Conservation (phyloP, 2,888 invertebrate species). For the Pristionchus mayeri region DNA sequence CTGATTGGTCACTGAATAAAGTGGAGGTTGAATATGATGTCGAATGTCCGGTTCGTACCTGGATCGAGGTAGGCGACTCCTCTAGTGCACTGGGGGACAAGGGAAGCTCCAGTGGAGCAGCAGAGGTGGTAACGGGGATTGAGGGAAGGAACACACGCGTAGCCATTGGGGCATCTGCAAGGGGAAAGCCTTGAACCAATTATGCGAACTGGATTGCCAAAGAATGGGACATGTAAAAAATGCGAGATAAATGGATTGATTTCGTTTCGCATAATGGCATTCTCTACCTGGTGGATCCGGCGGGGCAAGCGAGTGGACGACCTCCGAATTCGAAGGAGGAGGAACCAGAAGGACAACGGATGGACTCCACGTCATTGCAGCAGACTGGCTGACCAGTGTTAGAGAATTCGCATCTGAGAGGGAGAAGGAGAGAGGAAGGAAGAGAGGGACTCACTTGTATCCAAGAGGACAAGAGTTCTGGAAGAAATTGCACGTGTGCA, state of each 20-base stretch:
- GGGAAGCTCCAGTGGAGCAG: conserved; percentile 63
- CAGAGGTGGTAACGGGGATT: conserved; percentile 72
- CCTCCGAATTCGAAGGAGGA: conserved; percentile 72
- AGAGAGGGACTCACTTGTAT: conserved; percentile 61
- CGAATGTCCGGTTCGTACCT: conserved; percentile 48
- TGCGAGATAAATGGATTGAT: too few relatives aligned
- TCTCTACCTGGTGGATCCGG: conserved; percentile 66
- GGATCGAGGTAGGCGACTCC: conserved; percentile 73
- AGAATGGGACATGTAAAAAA: too few relatives aligned
- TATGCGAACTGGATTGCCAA: too few relatives aligned
- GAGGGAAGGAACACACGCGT: conserved; percentile 66
- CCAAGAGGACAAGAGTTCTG: conserved; percentile 74
- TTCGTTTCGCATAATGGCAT: too few relatives aligned
- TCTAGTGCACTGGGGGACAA: conserved; percentile 67
- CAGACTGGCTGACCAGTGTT: conserved; percentile 64
- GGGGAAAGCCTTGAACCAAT: too few relatives aligned
- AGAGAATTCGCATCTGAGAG: conserved; percentile 65
- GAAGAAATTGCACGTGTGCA: conserved; percentile 71
- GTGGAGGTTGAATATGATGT: background rate
- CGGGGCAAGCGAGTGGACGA: conserved; percentile 73
- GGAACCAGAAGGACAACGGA: conserved; percentile 69
- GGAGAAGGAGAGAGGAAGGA: background rate
- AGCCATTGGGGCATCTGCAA: conserved; percentile 65
- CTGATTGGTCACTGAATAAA: conserved; percentile 50
- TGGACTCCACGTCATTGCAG: conserved; percentile 59